Evolutionary conservation across 1,140 invertebrate genomes (phyloP).

Genomic region (Brachionus asplanchnoidis): DNA sequence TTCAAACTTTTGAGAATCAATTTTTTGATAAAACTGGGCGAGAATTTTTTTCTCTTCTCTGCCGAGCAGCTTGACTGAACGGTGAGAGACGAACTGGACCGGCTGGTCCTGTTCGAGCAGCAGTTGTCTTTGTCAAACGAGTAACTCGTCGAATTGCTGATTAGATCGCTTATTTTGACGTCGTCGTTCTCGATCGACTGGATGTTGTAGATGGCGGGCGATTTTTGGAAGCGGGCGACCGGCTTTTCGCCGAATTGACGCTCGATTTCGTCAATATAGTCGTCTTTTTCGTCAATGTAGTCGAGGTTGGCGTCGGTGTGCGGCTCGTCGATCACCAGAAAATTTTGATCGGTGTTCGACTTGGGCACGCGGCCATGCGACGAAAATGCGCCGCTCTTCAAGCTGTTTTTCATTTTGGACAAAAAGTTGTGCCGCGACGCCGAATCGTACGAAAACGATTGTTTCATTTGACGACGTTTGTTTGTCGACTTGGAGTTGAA

Average conservation of each 20-base stretch:
- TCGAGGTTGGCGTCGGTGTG: neutral
- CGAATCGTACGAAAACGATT: conserved; percentile 14
- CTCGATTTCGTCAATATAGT: neutral
- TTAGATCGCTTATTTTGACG: neutral
- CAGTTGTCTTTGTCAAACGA: neutral
- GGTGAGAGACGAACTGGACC: neutral
- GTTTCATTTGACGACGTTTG: neutral
- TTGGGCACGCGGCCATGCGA: neutral
- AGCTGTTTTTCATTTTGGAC: neutral
- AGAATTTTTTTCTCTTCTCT: neutral
- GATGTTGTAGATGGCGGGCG: conserved; percentile 13
- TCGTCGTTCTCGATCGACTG: neutral
- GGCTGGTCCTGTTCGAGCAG: neutral
- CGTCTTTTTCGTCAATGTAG: neutral
- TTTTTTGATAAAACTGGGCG: neutral
- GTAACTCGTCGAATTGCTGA: neutral
- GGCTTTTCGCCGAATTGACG: neutral
- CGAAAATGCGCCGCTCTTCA: neutral
- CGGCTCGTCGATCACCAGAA: neutral
- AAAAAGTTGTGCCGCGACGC: neutral
- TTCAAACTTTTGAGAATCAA: neutral
- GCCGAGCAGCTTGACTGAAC: neutral
- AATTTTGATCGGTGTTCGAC: conserved; percentile 3
- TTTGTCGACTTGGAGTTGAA: neutral
- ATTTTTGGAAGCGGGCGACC: neutral